Percentiles rank a stretch among this genome's conserved stretches.
These are phyloP conservation scores for Drosophila suzukii DNA, from an alignment of 1,140 invertebrate genomes.

Conservation along the genomic window DNA sequence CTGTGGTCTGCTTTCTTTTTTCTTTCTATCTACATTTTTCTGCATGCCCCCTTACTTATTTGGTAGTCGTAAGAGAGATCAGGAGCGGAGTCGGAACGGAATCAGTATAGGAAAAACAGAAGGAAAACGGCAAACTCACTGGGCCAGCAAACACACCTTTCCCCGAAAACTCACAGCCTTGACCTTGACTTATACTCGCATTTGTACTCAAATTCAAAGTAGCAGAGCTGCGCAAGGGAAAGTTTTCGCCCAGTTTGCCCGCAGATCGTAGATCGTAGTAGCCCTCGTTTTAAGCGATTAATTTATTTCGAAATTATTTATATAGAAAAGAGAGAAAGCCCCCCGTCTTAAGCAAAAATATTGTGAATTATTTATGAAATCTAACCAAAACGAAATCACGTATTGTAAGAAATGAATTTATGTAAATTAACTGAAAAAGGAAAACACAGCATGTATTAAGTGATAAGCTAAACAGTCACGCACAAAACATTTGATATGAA, in stretches of 20 bases:
- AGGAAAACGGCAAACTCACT: constrained; percentile 1
- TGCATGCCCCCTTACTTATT: constrained; percentile 13
- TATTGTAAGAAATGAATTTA: constrained; percentile 60
- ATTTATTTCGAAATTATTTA: constrained; percentile 60
- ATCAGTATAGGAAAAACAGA: not conserved
- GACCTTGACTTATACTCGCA: constrained; percentile 80
- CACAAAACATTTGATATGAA: constrained; percentile 47
- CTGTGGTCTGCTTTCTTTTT: constrained; percentile 4
- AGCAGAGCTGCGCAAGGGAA: constrained; percentile 37
- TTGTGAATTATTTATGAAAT: constrained; percentile 66
- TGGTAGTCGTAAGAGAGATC: constrained; percentile 22
- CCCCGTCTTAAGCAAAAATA: constrained; percentile 30
- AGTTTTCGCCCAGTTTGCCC: constrained; percentile 1
- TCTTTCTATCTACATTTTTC: constrained; percentile 25
- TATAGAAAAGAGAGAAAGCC: constrained; percentile 21
- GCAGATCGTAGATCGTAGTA: constrained; percentile 17
- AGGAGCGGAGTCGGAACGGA: constrained; percentile 12
- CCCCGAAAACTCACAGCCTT: constrained; percentile 40
- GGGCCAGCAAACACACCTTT: constrained; percentile 4
- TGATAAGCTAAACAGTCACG: constrained; percentile 34
- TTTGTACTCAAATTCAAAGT: constrained; percentile 75
- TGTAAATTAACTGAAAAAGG: constrained; percentile 44
- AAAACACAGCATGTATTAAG: constrained; percentile 35
- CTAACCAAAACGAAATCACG: constrained; percentile 40
- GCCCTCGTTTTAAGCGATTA: constrained; percentile 40